Conservation (phyloP, 2,888 invertebrate species). For the Argyresthia albistria region DNA sequence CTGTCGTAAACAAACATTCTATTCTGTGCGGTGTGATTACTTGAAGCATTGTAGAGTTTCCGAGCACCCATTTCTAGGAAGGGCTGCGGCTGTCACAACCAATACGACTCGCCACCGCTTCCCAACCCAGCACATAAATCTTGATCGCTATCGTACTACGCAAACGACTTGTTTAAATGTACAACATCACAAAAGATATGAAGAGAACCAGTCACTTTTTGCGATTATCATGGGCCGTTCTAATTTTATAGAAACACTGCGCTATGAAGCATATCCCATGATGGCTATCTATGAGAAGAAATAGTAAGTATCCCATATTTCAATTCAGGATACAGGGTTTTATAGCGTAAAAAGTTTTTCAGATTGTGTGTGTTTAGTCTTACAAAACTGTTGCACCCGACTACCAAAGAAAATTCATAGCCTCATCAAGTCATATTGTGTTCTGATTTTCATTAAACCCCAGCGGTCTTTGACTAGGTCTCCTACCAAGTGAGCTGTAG, state of each 20-base stretch:
- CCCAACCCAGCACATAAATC: conserved; percentile 42
- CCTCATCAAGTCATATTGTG: too few species aligned
- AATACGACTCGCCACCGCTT: conserved; percentile 35
- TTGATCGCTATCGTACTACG: conserved; percentile 36
- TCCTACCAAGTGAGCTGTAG: neutral
- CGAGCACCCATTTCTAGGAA: conserved; percentile 19
- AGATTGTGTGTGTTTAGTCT: too few species aligned
- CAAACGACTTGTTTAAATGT: conserved; percentile 37
- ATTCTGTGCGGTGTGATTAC: too few species aligned
- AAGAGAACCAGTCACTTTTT: conserved; percentile 6
- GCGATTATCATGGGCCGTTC: neutral
- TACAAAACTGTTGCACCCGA: too few species aligned
- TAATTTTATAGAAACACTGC: neutral
- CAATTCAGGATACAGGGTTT: too few species aligned
- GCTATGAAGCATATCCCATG: too few species aligned
- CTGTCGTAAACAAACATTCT: too few species aligned
- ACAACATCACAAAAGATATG: conserved; percentile 18
- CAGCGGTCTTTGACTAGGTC: neutral
- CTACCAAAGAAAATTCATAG: too few species aligned
- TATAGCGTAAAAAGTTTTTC: too few species aligned
- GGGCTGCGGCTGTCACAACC: conserved; percentile 41
- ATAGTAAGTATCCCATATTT: too few species aligned
- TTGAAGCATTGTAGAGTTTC: neutral
- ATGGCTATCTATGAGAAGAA: too few species aligned
- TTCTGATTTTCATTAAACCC: neutral